Conservation (phyloP, 2,888 invertebrate species). For the Brenthis hecate region DNA sequence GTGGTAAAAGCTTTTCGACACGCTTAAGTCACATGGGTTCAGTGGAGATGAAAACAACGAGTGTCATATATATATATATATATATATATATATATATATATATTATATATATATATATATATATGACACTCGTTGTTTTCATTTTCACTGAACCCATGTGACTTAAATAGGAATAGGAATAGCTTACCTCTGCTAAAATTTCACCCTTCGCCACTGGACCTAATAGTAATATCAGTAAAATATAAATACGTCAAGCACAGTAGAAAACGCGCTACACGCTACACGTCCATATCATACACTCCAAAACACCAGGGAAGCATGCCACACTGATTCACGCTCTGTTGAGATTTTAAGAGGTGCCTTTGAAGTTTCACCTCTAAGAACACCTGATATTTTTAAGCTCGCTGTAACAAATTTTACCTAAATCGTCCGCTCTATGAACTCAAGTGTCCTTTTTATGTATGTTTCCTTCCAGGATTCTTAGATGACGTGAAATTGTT, state of each 20-base stretch:
- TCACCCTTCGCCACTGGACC: too few relatives aligned
- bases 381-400: slow-evolving; percentile 39
- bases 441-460: slow-evolving; percentile 7
- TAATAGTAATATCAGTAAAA: too few relatives aligned
- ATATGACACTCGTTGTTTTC: too few relatives aligned
- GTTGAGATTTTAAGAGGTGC: slow-evolving; percentile 41
- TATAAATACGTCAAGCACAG: too few relatives aligned
- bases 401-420: slow-evolving; percentile 18
- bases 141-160: too few relatives aligned
- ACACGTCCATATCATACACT: slow-evolving; percentile 7
- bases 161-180: too few relatives aligned
- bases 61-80: too few relatives aligned
- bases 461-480: not conserved
- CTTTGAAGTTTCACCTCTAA: slow-evolving; percentile 49
- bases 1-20: slow-evolving; percentile 20
- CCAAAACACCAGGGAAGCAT: slow-evolving; percentile 35
- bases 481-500: not conserved
- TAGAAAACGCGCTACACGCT: slow-evolving; percentile 24
- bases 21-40: not conserved
- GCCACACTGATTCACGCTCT: slow-evolving; percentile 42
- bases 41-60: not conserved
- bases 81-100: too few relatives aligned
- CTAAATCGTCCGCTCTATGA: slow-evolving; percentile 3
- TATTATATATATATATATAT: too few relatives aligned
- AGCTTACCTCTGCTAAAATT: too few relatives aligned